Conservation (phyloP, 1,140 invertebrate species). For the Meteorus sp. region DNA sequence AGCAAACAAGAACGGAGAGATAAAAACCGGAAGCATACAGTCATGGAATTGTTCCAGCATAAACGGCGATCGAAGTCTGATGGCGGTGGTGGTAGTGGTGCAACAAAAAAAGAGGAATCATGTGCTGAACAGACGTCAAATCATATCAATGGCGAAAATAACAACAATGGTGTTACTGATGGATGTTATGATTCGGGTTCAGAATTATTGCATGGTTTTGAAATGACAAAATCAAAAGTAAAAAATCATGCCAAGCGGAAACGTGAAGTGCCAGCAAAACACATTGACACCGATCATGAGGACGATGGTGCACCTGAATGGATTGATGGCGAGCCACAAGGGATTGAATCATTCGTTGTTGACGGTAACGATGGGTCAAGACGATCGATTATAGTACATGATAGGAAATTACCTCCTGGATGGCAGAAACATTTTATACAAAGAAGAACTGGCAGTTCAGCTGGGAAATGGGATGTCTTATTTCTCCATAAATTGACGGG, state of each 20-base stretch:
- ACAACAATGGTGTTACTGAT: conserved; percentile 26
- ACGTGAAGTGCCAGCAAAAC: conserved; percentile 27
- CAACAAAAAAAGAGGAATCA: conserved; percentile 50
- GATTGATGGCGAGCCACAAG: conserved; percentile 52
- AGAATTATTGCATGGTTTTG: conserved; percentile 38
- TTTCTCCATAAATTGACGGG: conserved; percentile 62
- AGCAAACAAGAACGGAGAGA: conserved; percentile 70
- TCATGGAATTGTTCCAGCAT: conserved; percentile 67
- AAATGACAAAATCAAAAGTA: conserved; percentile 31
- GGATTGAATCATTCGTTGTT: conserved; percentile 49
- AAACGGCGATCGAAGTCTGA: conserved; percentile 46
- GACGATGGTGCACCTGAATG: conserved; percentile 50
- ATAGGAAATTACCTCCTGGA: conserved; percentile 70
- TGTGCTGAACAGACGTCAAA: conserved; percentile 31
- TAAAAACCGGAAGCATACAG: conserved; percentile 70
- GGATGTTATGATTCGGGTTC: conserved; percentile 37
- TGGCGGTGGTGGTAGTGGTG: conserved; percentile 39
- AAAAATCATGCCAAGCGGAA: conserved; percentile 38
- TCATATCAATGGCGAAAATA: conserved; percentile 33
- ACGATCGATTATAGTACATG: conserved; percentile 69
- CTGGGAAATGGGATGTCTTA: conserved; percentile 81
- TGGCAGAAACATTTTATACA: conserved; percentile 79
- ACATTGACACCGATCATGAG: conserved; percentile 39
- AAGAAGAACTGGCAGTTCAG: conserved; percentile 66
- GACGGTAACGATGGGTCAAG: conserved; percentile 55